These are phyloP conservation scores for Collichthys lucidus DNA, from an alignment of 2,113 vertebrate species.

Conservation along the genomic window DNA sequence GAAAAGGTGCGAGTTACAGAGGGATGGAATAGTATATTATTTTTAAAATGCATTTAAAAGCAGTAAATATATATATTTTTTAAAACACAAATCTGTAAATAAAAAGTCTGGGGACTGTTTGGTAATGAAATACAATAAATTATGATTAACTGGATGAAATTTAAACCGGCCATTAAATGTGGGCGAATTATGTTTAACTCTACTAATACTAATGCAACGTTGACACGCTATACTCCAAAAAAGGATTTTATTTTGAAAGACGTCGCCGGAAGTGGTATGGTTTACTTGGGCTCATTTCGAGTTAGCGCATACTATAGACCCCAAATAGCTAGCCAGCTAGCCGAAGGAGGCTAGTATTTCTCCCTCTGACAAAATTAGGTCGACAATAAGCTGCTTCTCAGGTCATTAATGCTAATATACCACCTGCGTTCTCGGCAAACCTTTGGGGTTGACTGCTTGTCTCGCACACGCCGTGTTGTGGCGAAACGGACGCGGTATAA, in stretches of 20 bases:
- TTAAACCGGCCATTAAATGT: background rate
- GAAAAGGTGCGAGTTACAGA: background rate
- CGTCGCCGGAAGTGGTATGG: constrained; percentile 33
- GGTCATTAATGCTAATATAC: background rate
- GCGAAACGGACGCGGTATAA: constrained; percentile 47
- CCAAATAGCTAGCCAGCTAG: constrained; percentile 73
- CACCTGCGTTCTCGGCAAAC: background rate
- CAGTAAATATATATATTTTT: too few species aligned
- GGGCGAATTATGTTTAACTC: background rate
- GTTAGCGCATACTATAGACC: constrained; percentile 34
- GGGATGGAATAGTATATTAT: too few species aligned
- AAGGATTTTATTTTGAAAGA: constrained; percentile 64
- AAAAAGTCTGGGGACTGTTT: background rate
- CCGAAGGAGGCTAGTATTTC: constrained; percentile 67
- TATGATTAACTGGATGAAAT: background rate
- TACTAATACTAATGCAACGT: background rate
- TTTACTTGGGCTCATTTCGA: constrained; percentile 3
- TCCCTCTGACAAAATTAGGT: constrained; percentile 54
- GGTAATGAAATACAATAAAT: background rate
- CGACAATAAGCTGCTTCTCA: constrained; percentile 38
- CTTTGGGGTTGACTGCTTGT: background rate
- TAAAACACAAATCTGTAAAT: background rate
- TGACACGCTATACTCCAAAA: background rate
- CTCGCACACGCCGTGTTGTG: constrained; percentile 42
- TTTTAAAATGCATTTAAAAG: background rate